Conservation (phyloP, 1,140 invertebrate species). For the Cydia strobilella region DNA sequence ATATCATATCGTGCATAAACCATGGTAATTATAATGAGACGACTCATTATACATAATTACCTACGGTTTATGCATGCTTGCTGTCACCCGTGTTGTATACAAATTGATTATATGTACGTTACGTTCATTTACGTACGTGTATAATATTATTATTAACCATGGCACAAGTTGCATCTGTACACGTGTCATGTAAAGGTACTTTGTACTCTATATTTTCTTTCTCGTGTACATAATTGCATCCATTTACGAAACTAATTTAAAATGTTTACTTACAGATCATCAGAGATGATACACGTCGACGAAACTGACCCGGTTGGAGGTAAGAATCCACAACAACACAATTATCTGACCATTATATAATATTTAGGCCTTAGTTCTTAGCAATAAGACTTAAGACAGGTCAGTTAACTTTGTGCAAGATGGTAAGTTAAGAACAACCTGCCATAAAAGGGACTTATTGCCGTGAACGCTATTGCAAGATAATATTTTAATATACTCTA, state of each 20-base stretch:
- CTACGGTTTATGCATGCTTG: background rate
- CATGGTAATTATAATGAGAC: too few species aligned
- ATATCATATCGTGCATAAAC: too few species aligned
- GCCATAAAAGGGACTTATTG: too few species aligned
- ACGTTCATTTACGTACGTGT: background rate
- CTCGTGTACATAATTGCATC: constrained; percentile 38
- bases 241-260: constrained; percentile 47
- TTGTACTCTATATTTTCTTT: background rate
- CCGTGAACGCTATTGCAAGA: too few species aligned
- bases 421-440: too few species aligned
- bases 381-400: too few species aligned
- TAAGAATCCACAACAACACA: constrained; percentile 75
- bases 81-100: background rate
- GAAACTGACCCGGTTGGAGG: constrained; percentile 92
- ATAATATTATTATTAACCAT: background rate
- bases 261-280: constrained; percentile 67
- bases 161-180: background rate
- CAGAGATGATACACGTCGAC: constrained; percentile 90
- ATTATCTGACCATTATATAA: background rate
- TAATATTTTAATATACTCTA: too few species aligned
- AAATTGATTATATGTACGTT: background rate
- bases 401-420: too few species aligned
- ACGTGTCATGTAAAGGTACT: background rate
- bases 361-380: too few species aligned
- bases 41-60: too few species aligned